Evolutionary conservation across 2,797 vertebrate species (phyloP).

Genomic region (Catharus ustulatus): DNA sequence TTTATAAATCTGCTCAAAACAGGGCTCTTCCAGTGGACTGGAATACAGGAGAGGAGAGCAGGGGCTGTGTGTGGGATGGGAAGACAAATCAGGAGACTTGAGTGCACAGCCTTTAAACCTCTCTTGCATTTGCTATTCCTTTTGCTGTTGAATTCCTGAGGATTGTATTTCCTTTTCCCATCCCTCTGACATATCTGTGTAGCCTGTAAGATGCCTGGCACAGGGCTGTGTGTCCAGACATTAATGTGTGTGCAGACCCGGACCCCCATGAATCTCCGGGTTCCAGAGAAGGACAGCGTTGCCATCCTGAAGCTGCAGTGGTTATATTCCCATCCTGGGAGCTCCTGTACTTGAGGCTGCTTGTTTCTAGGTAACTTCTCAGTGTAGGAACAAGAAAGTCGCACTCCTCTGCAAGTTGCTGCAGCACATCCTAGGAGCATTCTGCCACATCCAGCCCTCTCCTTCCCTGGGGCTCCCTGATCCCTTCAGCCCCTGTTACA

Average conservation of each 20-base stretch:
- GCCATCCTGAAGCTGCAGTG: neutral
- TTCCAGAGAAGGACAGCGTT: neutral
- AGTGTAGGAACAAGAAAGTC: neutral
- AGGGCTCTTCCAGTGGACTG: neutral
- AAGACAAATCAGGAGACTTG: neutral
- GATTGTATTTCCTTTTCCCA: neutral
- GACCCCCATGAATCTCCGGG: neutral
- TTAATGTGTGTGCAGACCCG: neutral
- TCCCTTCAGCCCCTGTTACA: accelerated
- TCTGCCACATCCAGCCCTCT: neutral
- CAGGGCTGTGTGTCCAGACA: neutral
- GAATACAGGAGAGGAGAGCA: neutral
- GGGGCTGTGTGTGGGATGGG: neutral
- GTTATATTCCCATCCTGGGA: neutral
- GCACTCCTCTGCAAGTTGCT: neutral
- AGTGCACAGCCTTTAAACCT: neutral
- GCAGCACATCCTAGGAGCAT: neutral
- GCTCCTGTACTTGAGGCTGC: neutral
- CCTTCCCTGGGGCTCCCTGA: accelerated
- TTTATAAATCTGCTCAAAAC: neutral
- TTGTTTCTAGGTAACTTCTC: constrained; percentile 19
- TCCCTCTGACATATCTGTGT: neutral
- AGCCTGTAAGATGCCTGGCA: neutral
- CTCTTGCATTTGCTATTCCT: neutral
- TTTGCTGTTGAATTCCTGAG: neutral